A percentile compares a stretch with the other conserved stretches of the same genome.
phyloP scores from a whole-genome alignment of 2,888 invertebrate species.

The Lasioglossum vierecki region DNA sequence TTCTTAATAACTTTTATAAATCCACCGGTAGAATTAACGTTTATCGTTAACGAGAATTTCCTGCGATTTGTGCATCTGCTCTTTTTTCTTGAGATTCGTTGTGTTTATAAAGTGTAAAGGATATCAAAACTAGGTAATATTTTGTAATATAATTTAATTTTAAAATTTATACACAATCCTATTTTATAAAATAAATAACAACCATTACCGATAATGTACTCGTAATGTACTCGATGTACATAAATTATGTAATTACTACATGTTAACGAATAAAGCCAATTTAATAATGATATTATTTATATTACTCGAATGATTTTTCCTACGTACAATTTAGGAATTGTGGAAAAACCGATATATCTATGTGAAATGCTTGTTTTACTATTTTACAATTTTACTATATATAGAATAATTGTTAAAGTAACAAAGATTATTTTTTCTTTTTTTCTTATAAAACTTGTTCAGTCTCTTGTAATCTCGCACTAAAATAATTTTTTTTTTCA shows the following conservation, averaged over 20 bases:
- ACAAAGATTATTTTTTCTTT: neutral
- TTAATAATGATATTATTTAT: neutral
- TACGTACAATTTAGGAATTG: neutral
- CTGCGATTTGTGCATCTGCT: constrained; percentile 32
- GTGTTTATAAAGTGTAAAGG: constrained; percentile 6
- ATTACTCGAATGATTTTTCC: constrained; percentile 2
- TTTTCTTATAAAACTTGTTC: constrained; percentile 24
- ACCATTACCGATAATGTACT: constrained; percentile 9
- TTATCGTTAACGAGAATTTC: constrained; percentile 33
- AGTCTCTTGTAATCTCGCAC: constrained; percentile 72
- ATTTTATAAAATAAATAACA: constrained; percentile 31
- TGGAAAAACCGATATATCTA: neutral
- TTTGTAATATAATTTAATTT: constrained; percentile 19
- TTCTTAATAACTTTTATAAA: constrained; percentile 56
- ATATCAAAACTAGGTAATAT: constrained; percentile 17
- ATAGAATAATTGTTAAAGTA: neutral
- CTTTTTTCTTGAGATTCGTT: constrained; percentile 37
- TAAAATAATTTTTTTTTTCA: constrained; percentile 88
- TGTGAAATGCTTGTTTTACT: constrained; percentile 32
- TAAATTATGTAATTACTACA: constrained; percentile 49
- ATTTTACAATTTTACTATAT: constrained; percentile 17
- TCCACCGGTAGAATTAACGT: constrained; percentile 38
- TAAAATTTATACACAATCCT: constrained; percentile 16
- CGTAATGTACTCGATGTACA: constrained; percentile 41
- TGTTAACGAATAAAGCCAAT: constrained; percentile 48